Conservation (phyloP, 1,140 invertebrate species). For the Arctopsyche grandis region DNA sequence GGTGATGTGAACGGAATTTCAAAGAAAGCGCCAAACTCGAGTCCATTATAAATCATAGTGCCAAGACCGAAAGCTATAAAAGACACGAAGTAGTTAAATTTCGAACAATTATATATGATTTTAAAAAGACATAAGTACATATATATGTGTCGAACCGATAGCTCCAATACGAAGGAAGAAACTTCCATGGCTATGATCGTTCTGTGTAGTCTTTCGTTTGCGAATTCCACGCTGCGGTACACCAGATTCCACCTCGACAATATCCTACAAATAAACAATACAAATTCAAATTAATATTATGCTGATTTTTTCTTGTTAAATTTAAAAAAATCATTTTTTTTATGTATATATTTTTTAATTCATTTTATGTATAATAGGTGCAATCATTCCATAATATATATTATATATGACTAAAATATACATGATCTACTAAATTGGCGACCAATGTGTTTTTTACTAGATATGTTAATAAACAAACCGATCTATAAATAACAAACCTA, state of each 20-base stretch:
- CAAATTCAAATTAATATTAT: conserved; percentile 4
- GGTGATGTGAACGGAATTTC: conserved; percentile 89
- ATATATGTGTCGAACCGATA: conserved; percentile 76
- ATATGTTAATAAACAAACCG: no score
- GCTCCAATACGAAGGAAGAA: conserved; percentile 96
- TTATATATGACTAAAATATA: background rate
- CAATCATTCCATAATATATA: background rate
- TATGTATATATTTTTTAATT: background rate
- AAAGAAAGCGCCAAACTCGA: conserved; percentile 94
- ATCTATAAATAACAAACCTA: no score
- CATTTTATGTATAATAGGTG: background rate
- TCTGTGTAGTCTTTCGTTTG: conserved; percentile 91
- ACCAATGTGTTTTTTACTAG: background rate
- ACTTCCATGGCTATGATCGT: conserved; percentile 92
- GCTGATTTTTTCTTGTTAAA: no score
- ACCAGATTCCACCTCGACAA: conserved; percentile 76
- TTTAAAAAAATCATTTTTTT: no score
- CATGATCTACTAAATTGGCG: background rate
- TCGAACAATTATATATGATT: background rate
- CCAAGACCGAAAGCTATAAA: conserved; percentile 91
- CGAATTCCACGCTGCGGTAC: conserved; percentile 73
- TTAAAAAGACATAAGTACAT: background rate
- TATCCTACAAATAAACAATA: conserved; percentile 60
- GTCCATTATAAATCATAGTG: conserved; percentile 96
- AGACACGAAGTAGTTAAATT: conserved; percentile 4